These are phyloP conservation scores for Microtus montanus DNA, from an alignment of 2,113 vertebrate genomes.

Conservation along the genomic window DNA sequence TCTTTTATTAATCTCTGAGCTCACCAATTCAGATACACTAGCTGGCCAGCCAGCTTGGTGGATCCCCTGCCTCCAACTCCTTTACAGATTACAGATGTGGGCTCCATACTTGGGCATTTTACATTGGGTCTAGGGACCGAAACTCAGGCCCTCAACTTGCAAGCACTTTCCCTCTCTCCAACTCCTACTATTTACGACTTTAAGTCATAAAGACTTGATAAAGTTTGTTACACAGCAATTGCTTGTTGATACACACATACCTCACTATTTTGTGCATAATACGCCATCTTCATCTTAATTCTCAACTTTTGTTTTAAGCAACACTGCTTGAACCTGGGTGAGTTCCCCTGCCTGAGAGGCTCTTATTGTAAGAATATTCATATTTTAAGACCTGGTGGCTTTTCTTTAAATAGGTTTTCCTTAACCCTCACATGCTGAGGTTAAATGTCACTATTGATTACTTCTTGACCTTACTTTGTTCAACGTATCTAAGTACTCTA, in stretches of 20 bases:
- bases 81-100: not conserved
- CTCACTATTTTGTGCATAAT: slow-evolving; percentile 5
- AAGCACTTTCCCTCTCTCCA: not conserved
- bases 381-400: not conserved
- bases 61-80: not conserved
- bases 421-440: not conserved
- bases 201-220: not conserved
- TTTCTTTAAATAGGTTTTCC: not conserved
- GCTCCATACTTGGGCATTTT: not conserved
- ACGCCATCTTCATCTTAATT: not conserved
- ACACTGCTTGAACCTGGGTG: not conserved
- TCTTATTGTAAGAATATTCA: not conserved
- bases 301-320: not conserved
- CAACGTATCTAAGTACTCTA: not conserved
- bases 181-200: not conserved
- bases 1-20: not conserved
- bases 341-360: not conserved
- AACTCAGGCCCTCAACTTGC: not conserved
- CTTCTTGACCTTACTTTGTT: not conserved
- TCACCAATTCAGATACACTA: not conserved
- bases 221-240: slow-evolving; percentile 24
- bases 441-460: not conserved
- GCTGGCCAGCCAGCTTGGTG: not conserved
- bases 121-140: not conserved
- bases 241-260: not conserved